Evolutionary conservation across 2,888 invertebrate species (phyloP).

Genomic region (Spilosoma lubricipeda): DNA sequence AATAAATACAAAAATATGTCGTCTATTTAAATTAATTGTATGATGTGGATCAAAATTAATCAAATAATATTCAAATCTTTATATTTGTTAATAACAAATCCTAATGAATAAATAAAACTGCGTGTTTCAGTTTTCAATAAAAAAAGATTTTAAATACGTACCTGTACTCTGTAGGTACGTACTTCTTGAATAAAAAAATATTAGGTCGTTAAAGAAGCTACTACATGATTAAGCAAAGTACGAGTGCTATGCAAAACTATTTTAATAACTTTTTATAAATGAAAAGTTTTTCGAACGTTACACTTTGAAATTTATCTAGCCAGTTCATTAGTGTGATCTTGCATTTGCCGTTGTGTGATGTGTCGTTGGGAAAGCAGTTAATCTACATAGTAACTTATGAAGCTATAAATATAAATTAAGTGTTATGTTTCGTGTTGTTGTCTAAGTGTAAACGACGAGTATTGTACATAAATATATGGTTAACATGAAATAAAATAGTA

Average conservation of each 20-base stretch:
- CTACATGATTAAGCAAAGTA: conserved; percentile 22
- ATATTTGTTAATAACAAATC: not conserved
- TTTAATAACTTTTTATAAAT: conserved; percentile 45
- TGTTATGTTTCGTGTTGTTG: conserved; percentile 68
- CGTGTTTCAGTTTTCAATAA: not conserved
- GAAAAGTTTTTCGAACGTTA: conserved; percentile 30
- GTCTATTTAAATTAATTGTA: not conserved
- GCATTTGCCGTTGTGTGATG: conserved; percentile 7
- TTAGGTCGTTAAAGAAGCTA: conserved; percentile 9
- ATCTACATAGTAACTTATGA: conserved; percentile 31
- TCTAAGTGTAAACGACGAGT: conserved; percentile 67
- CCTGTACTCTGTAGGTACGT: not conserved
- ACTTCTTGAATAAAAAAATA: not conserved
- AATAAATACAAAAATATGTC: not conserved
- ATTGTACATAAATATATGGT: conserved; percentile 60
- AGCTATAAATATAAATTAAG: conserved; percentile 49
- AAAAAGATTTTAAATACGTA: not conserved
- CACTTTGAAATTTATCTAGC: conserved; percentile 8
- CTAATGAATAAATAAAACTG: not conserved
- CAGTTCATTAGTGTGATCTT: conserved; percentile 30
- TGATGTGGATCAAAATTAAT: not conserved
- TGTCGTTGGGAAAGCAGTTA: conserved; percentile 30
- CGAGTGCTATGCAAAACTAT: conserved; percentile 36
- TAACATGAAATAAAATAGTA: conserved; percentile 57
- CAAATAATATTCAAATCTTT: not conserved